Evolutionary conservation across 2,888 invertebrate species (phyloP), one percentile per base, ranked within the genome.

Genomic region (Chrysomela aeneicollis): DNA sequence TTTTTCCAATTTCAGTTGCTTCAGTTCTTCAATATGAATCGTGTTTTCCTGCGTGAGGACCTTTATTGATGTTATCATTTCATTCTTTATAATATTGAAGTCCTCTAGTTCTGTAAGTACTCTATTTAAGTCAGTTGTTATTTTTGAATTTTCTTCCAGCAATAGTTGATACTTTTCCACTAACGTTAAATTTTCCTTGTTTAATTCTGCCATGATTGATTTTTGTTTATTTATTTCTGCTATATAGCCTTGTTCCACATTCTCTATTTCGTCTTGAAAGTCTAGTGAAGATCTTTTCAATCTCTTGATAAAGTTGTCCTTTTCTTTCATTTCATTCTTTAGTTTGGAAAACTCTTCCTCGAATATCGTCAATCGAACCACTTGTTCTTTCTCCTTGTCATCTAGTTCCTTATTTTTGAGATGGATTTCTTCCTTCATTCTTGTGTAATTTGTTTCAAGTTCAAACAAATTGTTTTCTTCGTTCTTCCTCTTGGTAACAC

Each of bases 251-350:
- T 51, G 51, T 26, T 51, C 51, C 8, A 51, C 26, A 26, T 10
- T 26, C 3, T 3, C 26, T 10, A 51, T 26, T 51, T 51, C 26
- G 10, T 51, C 51, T 26, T 42, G 30, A 35, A 59, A 64, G 12
- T 53, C 26, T 17, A 19, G 21, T 26, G 51, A 26, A 22, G 51
- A 12, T 51, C 51, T 51, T 21, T 15, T 51, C 26, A 51, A 5
- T 15, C 30, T 51, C 12, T 21, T 22, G 9, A 51, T 26, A 26
- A 26, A 51, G 8, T 8, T n/a, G 3, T 51, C 51, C n/a, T 17
- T 51, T 5, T 12, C 51, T 51, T 51, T 10, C 10, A 12, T 51
- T n/a, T 51, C 26, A 12, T 26, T 51, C 17, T 26, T 51, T 12
- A 26, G n/a, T 21, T 9, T 21, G 21, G 2, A 3, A 15, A 22